These are phyloP conservation scores for Platycnemis pennipes DNA, from an alignment of 2,888 invertebrate genomes.

Conservation along the genomic window DNA sequence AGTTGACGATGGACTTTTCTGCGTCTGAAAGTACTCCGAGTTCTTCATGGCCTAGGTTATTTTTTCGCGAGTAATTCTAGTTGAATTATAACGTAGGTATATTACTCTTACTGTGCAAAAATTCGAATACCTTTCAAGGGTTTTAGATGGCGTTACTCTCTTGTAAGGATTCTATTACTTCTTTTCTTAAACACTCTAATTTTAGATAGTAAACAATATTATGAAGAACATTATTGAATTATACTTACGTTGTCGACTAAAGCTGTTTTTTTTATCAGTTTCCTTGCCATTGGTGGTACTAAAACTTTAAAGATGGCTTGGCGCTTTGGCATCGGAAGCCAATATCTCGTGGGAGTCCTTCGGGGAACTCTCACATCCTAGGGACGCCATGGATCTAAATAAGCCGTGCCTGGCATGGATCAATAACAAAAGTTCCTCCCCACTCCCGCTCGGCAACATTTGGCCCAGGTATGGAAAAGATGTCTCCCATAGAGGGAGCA, in stretches of 20 bases:
- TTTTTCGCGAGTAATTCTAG: too few relatives aligned
- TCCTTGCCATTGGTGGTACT: background rate
- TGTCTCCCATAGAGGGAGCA: slow-evolving; percentile 5
- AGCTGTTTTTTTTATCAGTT: background rate
- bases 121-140: too few relatives aligned
- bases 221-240: too few relatives aligned
- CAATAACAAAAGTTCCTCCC: slow-evolving; percentile 20
- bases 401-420: slow-evolving; percentile 28
- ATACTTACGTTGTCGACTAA: background rate
- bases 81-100: too few relatives aligned
- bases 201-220: too few relatives aligned
- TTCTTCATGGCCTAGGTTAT: too few relatives aligned
- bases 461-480: slow-evolving; percentile 35
- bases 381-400: slow-evolving; percentile 32
- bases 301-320: background rate
- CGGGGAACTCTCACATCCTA: background rate
- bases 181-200: too few relatives aligned
- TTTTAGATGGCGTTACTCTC: too few relatives aligned
- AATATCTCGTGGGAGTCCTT: background rate
- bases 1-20: too few relatives aligned
- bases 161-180: too few relatives aligned
- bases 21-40: too few relatives aligned
- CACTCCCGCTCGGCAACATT: background rate
- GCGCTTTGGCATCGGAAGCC: background rate
- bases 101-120: too few relatives aligned